A percentile compares a stretch with the other conserved stretches of the same genome.
phyloP scores from a whole-genome alignment of 2,797 vertebrate species.

The Eulemur albifrons region DNA sequence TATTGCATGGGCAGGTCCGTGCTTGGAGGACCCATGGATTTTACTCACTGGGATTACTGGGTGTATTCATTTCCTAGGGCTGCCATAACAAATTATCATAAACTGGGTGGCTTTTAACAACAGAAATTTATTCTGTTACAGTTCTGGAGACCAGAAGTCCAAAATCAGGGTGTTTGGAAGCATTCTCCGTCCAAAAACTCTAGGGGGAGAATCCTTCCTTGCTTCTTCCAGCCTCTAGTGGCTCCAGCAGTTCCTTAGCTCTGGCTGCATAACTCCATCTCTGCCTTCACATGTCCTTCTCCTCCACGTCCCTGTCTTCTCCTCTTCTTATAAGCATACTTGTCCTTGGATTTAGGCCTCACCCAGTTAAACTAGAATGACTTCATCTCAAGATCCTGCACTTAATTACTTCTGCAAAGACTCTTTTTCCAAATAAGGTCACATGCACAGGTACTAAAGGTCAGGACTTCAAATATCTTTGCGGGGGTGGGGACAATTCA shows the following conservation, averaged over 20 bases:
- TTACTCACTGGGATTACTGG: background rate
- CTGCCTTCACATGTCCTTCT: background rate
- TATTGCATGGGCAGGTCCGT: background rate
- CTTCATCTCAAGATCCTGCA: background rate
- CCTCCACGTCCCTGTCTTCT: background rate
- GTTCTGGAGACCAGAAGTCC: background rate
- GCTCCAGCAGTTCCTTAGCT: background rate
- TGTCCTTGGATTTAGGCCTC: background rate
- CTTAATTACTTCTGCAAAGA: background rate
- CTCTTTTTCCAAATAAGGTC: background rate
- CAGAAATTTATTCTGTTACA: background rate
- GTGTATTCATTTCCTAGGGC: background rate
- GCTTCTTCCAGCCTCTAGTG: background rate
- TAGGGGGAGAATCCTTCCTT: background rate
- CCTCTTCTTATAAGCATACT: background rate
- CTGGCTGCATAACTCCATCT: background rate
- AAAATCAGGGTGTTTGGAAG: background rate
- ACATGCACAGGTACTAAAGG: background rate
- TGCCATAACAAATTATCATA: background rate
- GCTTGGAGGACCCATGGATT: background rate
- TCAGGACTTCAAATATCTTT: background rate
- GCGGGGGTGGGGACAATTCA: background rate
- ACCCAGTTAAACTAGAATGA: background rate
- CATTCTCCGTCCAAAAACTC: accelerated
- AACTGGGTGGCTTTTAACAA: background rate